A percentile compares a stretch with the other conserved stretches of the same genome.
Evolutionary conservation across 2,797 vertebrate species (phyloP).

Genomic region (Mionectes olivaceus): DNA sequence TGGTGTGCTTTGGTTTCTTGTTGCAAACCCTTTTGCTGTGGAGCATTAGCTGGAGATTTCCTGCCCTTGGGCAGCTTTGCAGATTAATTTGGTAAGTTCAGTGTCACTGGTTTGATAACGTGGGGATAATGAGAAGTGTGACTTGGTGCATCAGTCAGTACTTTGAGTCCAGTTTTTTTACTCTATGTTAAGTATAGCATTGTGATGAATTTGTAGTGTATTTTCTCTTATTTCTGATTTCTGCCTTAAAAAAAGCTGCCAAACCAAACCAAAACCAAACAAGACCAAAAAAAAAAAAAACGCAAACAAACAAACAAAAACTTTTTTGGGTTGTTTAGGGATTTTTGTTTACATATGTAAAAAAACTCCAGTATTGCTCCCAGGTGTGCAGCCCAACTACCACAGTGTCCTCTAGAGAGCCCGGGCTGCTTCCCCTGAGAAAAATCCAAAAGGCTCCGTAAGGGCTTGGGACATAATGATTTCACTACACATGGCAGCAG

Average conservation of each 20-base stretch:
- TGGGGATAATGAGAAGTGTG: rapidly evolving
- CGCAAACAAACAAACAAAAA: no score
- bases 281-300: no score
- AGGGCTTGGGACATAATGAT: background rate
- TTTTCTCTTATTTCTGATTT: background rate
- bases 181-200: no score
- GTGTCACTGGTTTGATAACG: background rate
- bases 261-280: no score
- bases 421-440: background rate
- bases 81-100: background rate
- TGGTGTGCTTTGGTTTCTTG: background rate
- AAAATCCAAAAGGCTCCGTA: background rate
- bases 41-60: background rate
- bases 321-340: no score
- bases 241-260: background rate
- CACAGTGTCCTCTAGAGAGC: background rate
- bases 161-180: background rate
- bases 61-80: background rate
- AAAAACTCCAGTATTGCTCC: background rate
- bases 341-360: background rate
- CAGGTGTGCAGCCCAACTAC: background rate
- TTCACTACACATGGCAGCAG: background rate
- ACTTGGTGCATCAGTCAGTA: background rate
- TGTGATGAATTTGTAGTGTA: background rate
- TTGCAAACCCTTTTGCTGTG: background rate